A percentile compares a stretch with the other conserved stretches of the same genome.
Evolutionary conservation across 2,888 invertebrate species (phyloP).

Genomic region (Platycheirus rosarum): DNA sequence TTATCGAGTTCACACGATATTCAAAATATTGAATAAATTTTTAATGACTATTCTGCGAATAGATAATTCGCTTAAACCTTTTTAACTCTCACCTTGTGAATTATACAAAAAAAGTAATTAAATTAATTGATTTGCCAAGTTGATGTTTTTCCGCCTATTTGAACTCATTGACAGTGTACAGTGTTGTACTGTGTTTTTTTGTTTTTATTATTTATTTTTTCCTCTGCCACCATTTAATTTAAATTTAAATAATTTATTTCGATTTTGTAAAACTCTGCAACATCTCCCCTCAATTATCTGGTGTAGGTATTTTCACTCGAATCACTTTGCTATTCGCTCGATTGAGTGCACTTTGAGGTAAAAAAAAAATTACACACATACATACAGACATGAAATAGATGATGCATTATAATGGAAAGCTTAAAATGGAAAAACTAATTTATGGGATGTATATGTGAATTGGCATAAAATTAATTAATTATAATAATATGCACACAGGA

Average conservation of each 20-base stretch:
- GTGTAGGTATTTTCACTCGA: conserved; percentile 6
- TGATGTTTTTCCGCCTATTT: conserved; percentile 53
- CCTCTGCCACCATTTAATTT: conserved; percentile 42
- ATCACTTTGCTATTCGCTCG: conserved; percentile 22
- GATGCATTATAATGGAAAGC: neutral
- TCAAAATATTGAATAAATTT: too few relatives aligned
- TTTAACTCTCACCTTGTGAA: conserved; percentile 5
- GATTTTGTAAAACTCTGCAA: conserved; percentile 38
- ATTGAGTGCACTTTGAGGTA: conserved; percentile 54
- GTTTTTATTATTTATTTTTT: conserved; percentile 13
- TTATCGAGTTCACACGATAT: too few relatives aligned
- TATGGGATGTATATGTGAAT: conserved; percentile 60
- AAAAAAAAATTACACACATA: neutral
- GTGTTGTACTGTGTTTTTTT: conserved; percentile 3
- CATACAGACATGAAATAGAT: neutral
- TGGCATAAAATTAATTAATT: conserved; percentile 64
- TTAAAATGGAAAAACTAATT: conserved; percentile 48
- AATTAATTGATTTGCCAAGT: conserved; percentile 67
- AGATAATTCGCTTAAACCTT: neutral
- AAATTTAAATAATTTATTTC: conserved; percentile 61
- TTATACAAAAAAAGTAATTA: conserved; percentile 31
- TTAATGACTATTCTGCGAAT: too few relatives aligned
- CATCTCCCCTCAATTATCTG: neutral
- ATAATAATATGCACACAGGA: conserved; percentile 9
- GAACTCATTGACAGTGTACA: conserved; percentile 21